A percentile compares a stretch with the other conserved stretches of the same genome.
These are phyloP conservation scores for Polypterus senegalus DNA, from an alignment of 2,113 vertebrate species.

Conservation along the genomic window DNA sequence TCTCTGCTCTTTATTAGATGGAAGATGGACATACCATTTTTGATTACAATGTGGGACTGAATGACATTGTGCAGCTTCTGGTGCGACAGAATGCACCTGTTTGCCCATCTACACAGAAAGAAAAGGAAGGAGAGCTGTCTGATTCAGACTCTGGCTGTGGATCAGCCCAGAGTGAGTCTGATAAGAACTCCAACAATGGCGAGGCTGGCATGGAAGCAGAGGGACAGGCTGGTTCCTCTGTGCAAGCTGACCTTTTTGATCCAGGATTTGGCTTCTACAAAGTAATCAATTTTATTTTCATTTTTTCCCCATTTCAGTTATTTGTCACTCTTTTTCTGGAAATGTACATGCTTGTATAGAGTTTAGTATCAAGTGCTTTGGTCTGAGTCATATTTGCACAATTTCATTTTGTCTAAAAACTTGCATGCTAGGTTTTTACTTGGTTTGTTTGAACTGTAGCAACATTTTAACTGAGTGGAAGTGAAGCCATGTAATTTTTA, in stretches of 20 bases:
- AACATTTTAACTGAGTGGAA: too few species aligned
- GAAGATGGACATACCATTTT: constrained; percentile 91
- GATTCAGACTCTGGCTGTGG: constrained; percentile 88
- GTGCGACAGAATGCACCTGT: constrained; percentile 54
- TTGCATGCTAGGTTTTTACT: too few species aligned
- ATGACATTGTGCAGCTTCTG: constrained; percentile 85
- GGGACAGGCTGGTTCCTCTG: constrained; percentile 36
- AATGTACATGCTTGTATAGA: neutral
- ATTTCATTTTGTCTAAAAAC: too few species aligned
- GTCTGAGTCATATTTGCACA: too few species aligned
- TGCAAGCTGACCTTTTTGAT: constrained; percentile 32
- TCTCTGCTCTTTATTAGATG: constrained; percentile 53
- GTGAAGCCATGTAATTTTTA: too few species aligned
- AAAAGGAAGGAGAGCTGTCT: constrained; percentile 77
- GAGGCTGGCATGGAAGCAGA: constrained; percentile 59
- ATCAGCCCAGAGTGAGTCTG: constrained; percentile 78
- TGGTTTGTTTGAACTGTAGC: too few species aligned
- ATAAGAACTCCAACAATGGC: constrained; percentile 78
- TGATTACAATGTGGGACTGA: constrained; percentile 82
- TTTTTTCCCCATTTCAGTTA: neutral
- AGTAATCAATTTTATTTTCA: constrained; percentile 34
- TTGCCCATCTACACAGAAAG: constrained; percentile 40
- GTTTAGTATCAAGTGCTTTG: too few species aligned
- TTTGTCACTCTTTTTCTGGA: neutral
- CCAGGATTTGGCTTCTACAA: constrained; percentile 72